Evolutionary conservation across 1,140 invertebrate genomes (phyloP).

Genomic region (Acromyrmex charruanus): DNA sequence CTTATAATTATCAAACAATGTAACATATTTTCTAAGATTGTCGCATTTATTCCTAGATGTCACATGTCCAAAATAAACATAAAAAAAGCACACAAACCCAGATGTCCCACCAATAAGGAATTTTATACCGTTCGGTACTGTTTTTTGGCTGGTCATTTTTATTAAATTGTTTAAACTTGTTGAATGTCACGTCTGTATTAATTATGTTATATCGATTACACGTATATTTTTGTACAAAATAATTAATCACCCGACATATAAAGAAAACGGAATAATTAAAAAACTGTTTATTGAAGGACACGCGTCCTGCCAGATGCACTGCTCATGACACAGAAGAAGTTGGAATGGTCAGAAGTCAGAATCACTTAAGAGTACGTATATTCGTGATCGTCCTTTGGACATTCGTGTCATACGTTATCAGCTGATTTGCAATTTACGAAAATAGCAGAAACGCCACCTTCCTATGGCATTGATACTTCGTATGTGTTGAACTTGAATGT

Average conservation of each 20-base stretch:
- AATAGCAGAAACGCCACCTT: slow-evolving; percentile 46
- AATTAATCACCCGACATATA: neutral
- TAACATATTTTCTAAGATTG: neutral
- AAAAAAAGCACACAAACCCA: slow-evolving; percentile 88
- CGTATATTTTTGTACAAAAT: neutral
- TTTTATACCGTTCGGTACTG: slow-evolving; percentile 89
- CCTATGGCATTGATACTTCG: neutral
- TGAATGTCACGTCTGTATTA: slow-evolving; percentile 7
- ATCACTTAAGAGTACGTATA: neutral
- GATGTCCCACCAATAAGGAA: slow-evolving; percentile 90
- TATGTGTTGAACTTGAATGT: neutral
- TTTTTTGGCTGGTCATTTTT: slow-evolving; percentile 77
- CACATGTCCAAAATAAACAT: neutral
- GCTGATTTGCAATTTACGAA: slow-evolving; percentile 47
- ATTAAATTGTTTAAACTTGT: slow-evolving; percentile 15
- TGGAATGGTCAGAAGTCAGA: slow-evolving; percentile 18
- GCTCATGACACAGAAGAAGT: neutral
- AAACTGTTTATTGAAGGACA: neutral
- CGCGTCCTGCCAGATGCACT: neutral
- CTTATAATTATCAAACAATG: neutral
- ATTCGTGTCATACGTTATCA: slow-evolving; percentile 35
- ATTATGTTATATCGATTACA: neutral
- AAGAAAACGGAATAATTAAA: slow-evolving; percentile 5
- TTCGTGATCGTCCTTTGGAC: neutral
- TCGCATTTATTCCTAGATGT: neutral